Conservation (phyloP, 2,113 vertebrate species). For the Andinoacara biseriatus region DNA sequence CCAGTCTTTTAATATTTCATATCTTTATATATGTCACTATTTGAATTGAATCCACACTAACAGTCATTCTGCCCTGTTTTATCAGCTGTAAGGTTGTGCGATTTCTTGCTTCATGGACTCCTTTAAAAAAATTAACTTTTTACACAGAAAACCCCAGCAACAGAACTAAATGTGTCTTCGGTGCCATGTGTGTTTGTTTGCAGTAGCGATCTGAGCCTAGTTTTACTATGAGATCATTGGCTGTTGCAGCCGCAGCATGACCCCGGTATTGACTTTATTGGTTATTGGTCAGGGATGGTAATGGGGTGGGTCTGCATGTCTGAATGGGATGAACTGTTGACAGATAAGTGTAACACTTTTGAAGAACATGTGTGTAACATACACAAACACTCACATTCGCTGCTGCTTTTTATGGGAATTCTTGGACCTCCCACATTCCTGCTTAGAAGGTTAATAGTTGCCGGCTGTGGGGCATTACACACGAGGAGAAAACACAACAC, state of each 20-base stretch:
- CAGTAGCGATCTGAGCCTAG: constrained; percentile 31
- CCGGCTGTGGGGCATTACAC: constrained; percentile 82
- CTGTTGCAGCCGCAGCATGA: constrained; percentile 35
- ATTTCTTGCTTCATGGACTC: constrained; percentile 13
- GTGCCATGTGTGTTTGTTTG: constrained; percentile 18
- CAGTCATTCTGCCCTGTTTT: constrained; percentile 2
- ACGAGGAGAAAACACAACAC: constrained; percentile 77
- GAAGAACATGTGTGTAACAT: constrained; percentile 41
- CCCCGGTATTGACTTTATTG: constrained; percentile 47
- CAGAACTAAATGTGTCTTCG: constrained; percentile 36
- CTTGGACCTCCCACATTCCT: constrained; percentile 83
- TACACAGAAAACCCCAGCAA: background rate
- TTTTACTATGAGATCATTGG: constrained; percentile 47
- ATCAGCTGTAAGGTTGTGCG: constrained; percentile 12
- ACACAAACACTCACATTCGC: constrained; percentile 47
- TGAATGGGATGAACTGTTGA: constrained; percentile 38
- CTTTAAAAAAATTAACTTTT: constrained; percentile 39
- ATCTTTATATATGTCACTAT: background rate
- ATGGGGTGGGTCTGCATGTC: constrained; percentile 33
- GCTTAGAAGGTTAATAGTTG: constrained; percentile 82
- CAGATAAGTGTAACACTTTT: constrained; percentile 63
- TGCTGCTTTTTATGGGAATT: constrained; percentile 81
- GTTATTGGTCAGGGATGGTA: constrained; percentile 48
- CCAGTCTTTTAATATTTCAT: background rate
- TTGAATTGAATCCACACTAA: constrained; percentile 28